These are phyloP conservation scores for Drosophila sp. DNA, from an alignment of 1,140 invertebrate genomes.

Conservation along the genomic window DNA sequence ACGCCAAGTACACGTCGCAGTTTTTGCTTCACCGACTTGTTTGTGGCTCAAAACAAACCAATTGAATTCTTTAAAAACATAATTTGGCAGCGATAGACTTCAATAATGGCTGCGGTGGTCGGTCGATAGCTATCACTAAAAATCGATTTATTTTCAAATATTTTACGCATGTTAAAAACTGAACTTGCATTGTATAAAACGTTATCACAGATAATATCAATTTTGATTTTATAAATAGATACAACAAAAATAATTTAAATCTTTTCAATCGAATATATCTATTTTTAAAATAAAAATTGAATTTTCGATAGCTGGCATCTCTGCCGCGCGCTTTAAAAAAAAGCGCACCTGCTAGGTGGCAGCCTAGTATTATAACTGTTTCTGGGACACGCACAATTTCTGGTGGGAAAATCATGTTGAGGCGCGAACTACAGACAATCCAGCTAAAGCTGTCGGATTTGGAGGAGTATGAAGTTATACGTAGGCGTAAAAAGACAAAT, in stretches of 20 bases:
- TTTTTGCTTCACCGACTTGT: constrained; percentile 19
- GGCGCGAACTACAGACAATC: constrained; percentile 60
- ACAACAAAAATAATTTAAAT: not conserved
- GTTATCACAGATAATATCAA: too few species aligned
- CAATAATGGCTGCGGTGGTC: constrained; percentile 8
- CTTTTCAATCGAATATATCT: not conserved
- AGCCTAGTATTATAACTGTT: constrained; percentile 45
- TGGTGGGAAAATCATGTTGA: constrained; percentile 45
- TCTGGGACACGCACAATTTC: constrained; percentile 1
- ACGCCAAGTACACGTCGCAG: constrained; percentile 10
- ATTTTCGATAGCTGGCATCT: constrained; percentile 20
- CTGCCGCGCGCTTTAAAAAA: constrained; percentile 43
- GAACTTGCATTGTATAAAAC: too few species aligned
- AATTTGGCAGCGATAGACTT: constrained; percentile 14
- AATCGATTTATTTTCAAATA: not conserved
- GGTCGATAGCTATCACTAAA: constrained; percentile 5
- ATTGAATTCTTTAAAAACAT: constrained; percentile 9
- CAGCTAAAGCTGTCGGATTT: constrained; percentile 56
- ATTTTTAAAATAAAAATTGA: not conserved
- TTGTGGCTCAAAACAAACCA: constrained; percentile 35
- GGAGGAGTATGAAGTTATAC: constrained; percentile 58
- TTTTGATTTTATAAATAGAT: not conserved
- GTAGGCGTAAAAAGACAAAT: constrained; percentile 49
- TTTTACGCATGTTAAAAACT: too few species aligned
- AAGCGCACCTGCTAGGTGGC: constrained; percentile 28